Conservation (phyloP, 2,113 vertebrate genomes). For the Puma concolor region DNA sequence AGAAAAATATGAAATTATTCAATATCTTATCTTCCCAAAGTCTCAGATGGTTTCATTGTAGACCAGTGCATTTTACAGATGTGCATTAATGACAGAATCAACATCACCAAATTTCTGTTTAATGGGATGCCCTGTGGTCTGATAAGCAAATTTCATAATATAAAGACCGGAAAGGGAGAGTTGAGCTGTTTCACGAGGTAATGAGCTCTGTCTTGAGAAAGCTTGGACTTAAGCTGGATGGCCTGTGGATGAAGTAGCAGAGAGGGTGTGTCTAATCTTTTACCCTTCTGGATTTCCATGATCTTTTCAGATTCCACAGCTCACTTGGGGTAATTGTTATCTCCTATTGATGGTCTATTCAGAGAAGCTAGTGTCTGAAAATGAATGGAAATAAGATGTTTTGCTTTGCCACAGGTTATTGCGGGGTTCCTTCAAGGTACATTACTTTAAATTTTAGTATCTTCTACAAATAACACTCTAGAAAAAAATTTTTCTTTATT, state of each 20-base stretch:
- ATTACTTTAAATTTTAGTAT: background rate
- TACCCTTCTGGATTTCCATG: background rate
- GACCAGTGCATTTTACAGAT: background rate
- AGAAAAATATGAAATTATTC: constrained; percentile 10
- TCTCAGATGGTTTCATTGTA: background rate
- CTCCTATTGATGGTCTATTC: background rate
- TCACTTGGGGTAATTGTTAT: background rate
- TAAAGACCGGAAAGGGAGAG: background rate
- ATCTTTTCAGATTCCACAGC: background rate
- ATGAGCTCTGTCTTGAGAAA: background rate
- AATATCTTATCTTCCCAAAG: background rate
- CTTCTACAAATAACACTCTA: background rate
- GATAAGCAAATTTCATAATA: background rate
- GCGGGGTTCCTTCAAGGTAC: background rate
- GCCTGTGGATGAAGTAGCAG: background rate
- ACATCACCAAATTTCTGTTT: background rate
- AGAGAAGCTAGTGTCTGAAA: background rate
- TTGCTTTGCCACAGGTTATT: background rate
- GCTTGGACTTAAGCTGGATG: background rate
- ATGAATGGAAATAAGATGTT: background rate
- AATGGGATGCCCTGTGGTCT: background rate
- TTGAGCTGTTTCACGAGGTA: background rate
- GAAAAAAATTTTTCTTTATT: accelerated
- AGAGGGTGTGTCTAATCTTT: background rate
- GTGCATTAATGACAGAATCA: background rate